phyloP scores from a whole-genome alignment of 1,140 invertebrate genomes.

The Augochlora pura region DNA sequence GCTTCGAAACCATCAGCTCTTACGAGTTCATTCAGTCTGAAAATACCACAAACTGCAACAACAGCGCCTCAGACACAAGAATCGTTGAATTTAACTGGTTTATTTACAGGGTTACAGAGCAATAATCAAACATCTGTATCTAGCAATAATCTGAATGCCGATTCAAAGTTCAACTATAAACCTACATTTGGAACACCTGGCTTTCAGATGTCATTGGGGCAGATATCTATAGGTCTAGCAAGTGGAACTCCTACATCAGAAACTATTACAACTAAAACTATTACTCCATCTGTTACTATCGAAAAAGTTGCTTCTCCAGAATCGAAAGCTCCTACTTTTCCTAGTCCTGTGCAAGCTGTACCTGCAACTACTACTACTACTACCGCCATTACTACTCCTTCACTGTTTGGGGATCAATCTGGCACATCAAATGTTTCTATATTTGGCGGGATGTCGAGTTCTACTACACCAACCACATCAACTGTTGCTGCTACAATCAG shows the following conservation, averaged over 20 bases:
- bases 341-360: conserved; percentile 2
- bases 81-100: conserved; percentile 24
- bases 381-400: background rate
- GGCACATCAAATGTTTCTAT: conserved; percentile 14
- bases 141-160: background rate
- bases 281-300: conserved; percentile 31
- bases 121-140: background rate
- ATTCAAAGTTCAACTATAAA: conserved; percentile 13
- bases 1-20: conserved; percentile 46
- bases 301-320: conserved; percentile 30
- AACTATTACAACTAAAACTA: conserved; percentile 12
- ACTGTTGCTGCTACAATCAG: conserved; percentile 31
- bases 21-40: conserved; percentile 24
- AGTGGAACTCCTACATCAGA: background rate
- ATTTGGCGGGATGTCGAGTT: conserved; percentile 31
- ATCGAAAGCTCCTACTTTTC: conserved; percentile 14
- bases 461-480: conserved; percentile 27
- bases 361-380: background rate
- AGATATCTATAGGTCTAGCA: conserved; percentile 29
- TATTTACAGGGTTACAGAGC: conserved; percentile 20
- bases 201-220: background rate
- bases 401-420: conserved; percentile 41
- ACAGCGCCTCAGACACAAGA: conserved; percentile 27
- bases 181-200: background rate
- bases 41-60: conserved; percentile 2